phyloP scores from a whole-genome alignment of 2,888 invertebrate species.

The Euproctis similis region DNA sequence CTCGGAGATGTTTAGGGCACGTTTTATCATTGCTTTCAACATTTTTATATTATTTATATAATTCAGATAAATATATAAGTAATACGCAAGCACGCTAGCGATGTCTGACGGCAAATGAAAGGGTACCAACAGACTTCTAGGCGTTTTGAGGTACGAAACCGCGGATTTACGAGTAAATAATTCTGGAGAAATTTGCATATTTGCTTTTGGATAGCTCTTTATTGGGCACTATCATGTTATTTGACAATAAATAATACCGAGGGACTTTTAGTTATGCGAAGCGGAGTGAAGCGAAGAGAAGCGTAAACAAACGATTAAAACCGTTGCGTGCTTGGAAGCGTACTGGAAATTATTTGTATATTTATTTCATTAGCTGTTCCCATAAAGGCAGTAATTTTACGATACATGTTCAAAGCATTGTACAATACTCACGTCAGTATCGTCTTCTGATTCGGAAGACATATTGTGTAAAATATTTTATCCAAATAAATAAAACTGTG shows the following conservation, averaged over 20 bases:
- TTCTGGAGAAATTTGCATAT: slow-evolving; percentile 61
- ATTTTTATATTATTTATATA: slow-evolving; percentile 34
- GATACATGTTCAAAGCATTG: slow-evolving; percentile 21
- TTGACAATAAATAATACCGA: slow-evolving; percentile 58
- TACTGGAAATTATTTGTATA: slow-evolving; percentile 34
- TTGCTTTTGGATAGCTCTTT: slow-evolving; percentile 59
- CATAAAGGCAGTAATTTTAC: slow-evolving; percentile 23
- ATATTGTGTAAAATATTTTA: no score
- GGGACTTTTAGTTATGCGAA: slow-evolving; percentile 52
- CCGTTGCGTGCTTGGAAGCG: slow-evolving; percentile 52
- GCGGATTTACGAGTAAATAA: slow-evolving; percentile 55
- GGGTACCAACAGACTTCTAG: slow-evolving; percentile 50
- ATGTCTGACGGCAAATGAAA: slow-evolving; percentile 46
- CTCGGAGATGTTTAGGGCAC: slow-evolving; percentile 50
- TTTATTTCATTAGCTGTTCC: no score
- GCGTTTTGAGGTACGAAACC: slow-evolving; percentile 39
- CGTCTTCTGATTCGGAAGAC: slow-evolving; percentile 27
- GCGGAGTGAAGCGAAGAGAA: no score
- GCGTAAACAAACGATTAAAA: slow-evolving; percentile 65
- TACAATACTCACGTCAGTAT: slow-evolving; percentile 46
- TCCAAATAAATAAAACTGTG: no score
- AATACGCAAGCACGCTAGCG: slow-evolving; percentile 48
- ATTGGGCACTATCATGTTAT: slow-evolving; percentile 66
- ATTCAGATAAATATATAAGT: slow-evolving; percentile 27
- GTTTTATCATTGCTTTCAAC: slow-evolving; percentile 64